A percentile compares a stretch with the other conserved stretches of the same genome.
Evolutionary conservation across 2,888 invertebrate species (phyloP).

Genomic region (Embidobia sp.): DNA sequence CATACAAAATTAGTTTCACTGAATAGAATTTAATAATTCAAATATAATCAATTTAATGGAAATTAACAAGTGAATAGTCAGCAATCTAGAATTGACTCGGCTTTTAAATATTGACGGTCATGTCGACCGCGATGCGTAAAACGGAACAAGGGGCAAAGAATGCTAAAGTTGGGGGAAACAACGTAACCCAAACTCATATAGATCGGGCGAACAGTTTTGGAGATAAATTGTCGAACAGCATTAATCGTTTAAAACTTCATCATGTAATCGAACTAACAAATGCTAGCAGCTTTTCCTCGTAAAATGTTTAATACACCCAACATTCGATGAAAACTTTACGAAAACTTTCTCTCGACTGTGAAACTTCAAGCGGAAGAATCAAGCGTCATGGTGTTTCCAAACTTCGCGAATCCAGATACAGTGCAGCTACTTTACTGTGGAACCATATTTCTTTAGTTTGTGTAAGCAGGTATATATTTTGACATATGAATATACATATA

Average conservation of each 20-base stretch:
- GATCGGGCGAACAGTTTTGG: conserved; percentile 33
- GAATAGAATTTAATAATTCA: too few relatives aligned
- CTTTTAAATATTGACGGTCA: conserved; percentile 12
- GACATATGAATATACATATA: conserved; percentile 35
- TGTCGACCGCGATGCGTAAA: conserved; percentile 2
- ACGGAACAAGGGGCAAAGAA: conserved; percentile 13
- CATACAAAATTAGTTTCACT: too few relatives aligned
- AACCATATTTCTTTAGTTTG: conserved; percentile 56
- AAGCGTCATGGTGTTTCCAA: conserved; percentile 63
- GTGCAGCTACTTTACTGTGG: conserved; percentile 45
- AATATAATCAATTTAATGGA: too few relatives aligned
- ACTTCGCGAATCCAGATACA: conserved; percentile 55
- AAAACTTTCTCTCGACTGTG: conserved; percentile 51
- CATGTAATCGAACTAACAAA: conserved; percentile 62
- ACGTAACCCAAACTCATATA: conserved; percentile 24
- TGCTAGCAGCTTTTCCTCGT: conserved; percentile 50
- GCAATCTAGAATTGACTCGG: not conserved
- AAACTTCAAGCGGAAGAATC: conserved; percentile 61
- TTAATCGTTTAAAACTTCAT: conserved; percentile 62
- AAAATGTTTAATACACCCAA: conserved; percentile 63
- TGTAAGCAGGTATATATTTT: conserved; percentile 42
- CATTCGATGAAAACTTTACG: conserved; percentile 59
- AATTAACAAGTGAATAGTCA: too few relatives aligned
- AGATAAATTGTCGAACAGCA: conserved; percentile 59
- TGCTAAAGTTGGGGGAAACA: conserved; percentile 3